A percentile compares a stretch with the other conserved stretches of the same genome.
Conservation (phyloP, 2,113 vertebrate species). For the Thomomys bottae region DNA sequence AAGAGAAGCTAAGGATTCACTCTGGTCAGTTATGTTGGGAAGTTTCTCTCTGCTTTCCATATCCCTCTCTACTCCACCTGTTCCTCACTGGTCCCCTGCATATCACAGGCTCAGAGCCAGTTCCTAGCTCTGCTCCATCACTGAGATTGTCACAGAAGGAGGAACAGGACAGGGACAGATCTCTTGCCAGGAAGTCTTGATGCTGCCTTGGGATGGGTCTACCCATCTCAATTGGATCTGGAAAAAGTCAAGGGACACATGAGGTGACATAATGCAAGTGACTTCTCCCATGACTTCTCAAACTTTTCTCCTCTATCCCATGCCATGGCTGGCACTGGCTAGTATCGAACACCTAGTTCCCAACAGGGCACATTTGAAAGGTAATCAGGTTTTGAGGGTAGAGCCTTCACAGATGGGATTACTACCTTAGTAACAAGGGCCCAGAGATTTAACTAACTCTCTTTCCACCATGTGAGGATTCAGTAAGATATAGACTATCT, state of each 20-base stretch:
- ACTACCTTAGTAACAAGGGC: not conserved
- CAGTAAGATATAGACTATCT: not conserved
- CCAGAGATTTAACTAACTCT: not conserved
- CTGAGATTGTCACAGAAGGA: not conserved
- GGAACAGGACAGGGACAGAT: too few relatives aligned
- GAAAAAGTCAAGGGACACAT: not conserved
- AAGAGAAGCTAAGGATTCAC: constrained; percentile 5
- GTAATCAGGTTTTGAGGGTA: not conserved
- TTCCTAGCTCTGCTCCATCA: not conserved
- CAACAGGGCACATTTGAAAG: not conserved
- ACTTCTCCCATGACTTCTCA: not conserved
- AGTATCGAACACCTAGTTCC: too few relatives aligned
- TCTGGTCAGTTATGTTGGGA: constrained; percentile 2
- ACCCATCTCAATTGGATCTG: not conserved
- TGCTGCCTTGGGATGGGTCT: not conserved
- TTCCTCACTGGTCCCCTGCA: too few relatives aligned
- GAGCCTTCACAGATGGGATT: not conserved
- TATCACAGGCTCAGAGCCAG: not conserved
- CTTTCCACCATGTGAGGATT: not conserved
- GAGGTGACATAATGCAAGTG: not conserved
- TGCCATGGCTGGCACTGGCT: not conserved
- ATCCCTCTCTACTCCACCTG: not conserved
- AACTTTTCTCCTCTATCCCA: not conserved
- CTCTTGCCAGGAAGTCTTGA: not conserved
- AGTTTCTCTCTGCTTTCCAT: not conserved